Evolutionary conservation across 1,140 invertebrate genomes (phyloP), one percentile per base, ranked within the genome.

Genomic region (Uloborus diversus): DNA sequence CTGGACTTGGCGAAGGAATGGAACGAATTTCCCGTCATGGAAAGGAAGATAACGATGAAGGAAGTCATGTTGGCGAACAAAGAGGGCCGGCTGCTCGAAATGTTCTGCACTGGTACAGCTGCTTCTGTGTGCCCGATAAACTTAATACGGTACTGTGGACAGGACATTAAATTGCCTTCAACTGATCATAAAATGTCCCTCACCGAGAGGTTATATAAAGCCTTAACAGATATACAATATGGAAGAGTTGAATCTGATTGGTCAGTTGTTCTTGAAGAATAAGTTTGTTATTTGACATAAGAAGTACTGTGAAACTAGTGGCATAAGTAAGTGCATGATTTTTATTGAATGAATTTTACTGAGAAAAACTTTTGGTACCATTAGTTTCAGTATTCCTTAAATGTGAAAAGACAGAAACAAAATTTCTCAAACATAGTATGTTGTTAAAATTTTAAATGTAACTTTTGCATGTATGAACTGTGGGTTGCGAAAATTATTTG

Each of bases 31-130:
- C 92, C 92, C 86, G 92, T 98, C 5, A 90, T 89, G 23, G 96
- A 99, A 86, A 89, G 92, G 75, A 86, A 86, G 7, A 91, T 99
- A 42, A 96, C 92, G 5, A 99, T 99, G 96, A 85, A 88, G 3
- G 92, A 95, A 85, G 83, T 99, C 30, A 87, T 91, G n/a, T 88
- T 91, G 78, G 89, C 94, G 25, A 87, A 93, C 49, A 90, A 92
- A 64, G 90, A 95, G 86, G 93, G 93, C 81, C 90, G 94, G 86
- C 86, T 99, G 59, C 85, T 97, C 80, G 96, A 99, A 88, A 89
- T 98, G 84, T 99, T 99, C 88, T 96, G 96, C 51, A 91, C 94
- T 59, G 97, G 97, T 59, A 99, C 97, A 17, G 97, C 97, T 0
- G 95, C 94, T 82, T 89, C 96, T 57, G 92, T 99, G 0, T 96